Evolutionary conservation across 2,888 invertebrate genomes (phyloP).

Genomic region (Campopleginae sp.): DNA sequence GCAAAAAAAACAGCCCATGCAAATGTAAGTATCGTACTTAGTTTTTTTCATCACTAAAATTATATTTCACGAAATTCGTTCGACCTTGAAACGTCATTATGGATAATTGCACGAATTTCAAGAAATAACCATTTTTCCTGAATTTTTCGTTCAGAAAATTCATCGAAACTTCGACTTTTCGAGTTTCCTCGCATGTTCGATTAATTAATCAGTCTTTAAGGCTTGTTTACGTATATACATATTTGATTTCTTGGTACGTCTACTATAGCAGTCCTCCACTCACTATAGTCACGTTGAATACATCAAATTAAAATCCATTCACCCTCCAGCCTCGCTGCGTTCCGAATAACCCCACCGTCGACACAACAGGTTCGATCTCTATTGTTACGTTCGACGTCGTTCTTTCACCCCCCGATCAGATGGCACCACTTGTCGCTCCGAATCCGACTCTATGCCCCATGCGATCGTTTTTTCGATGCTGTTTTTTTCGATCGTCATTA

Average conservation of each 20-base stretch:
- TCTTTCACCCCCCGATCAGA: constrained; percentile 55
- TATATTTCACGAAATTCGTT: neutral
- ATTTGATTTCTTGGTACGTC: neutral
- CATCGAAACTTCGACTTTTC: neutral
- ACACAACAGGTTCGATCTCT: constrained; percentile 51
- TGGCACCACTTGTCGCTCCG: constrained; percentile 65
- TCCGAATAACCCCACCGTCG: constrained; percentile 39
- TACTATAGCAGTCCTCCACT: constrained; percentile 8
- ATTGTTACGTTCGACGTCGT: constrained; percentile 33
- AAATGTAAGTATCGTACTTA: constrained; percentile 91
- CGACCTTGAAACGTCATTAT: neutral
- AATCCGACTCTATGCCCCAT: neutral
- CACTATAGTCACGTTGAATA: constrained; percentile 34
- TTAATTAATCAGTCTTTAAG: neutral
- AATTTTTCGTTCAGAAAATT: neutral
- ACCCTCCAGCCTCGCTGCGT: constrained; percentile 5
- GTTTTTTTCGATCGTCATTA: neutral
- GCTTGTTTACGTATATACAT: constrained; percentile 1
- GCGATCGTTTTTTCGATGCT: neutral
- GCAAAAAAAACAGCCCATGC: constrained; percentile 96
- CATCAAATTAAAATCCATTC: constrained; percentile 7
- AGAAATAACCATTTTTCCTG: neutral
- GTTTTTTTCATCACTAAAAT: neutral
- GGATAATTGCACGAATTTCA: neutral
- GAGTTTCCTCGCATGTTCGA: neutral